Base-by-base conservation (phyloP, 2,888 invertebrate species). In the Trypoxylon attenuatum region DNA sequence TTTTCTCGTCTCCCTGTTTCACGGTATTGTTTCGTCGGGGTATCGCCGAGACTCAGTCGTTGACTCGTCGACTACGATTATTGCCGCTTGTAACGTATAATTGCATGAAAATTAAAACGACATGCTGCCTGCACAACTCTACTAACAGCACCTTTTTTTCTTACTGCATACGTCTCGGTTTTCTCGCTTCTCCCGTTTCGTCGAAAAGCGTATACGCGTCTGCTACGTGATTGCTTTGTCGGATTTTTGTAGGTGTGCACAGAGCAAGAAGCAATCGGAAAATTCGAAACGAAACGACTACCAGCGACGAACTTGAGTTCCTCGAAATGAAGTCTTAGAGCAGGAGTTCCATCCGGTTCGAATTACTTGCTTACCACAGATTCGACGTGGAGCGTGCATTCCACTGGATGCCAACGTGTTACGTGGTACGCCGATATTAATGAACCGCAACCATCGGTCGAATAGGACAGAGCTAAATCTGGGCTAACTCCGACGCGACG, bases 351-450 rank as follows among this genome's bases (percentile, higher is more conserved):
- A 51, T 45, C 39, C 41, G 43, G 19, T 51, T 33, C 54, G 57
- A 74, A 74, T 74, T 67, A 60, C 70, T 75, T 53, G 67, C 50
- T 42, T 50, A 54, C 70, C 72, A 47, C 74, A 75, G 67, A 74
- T 72, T 75, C 70, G 69, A 69, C 72, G 55, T 54, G 51, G 38
- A 19, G 54, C 38, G 43, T 23, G 52, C 72, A 72, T 74, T 74
- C 72, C 75, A 58, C 16, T 33, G 56, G 54, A 72, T 75, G 71
- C 72, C 74, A 27, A 54, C 65, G 59, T 55, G 74, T 74, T 65
- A 65, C 73, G 54, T 51, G 71, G 71, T 57, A 50, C 57, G 65
- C 70, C 69, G 65, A 73, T 73, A 71, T 73, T 73, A 71, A 73
- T 63, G 74, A 73, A 65, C 71, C 65, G 69, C 62, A 73, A 46